phyloP scores from a whole-genome alignment of 2,888 invertebrate species.

The Alviniconcha strummeri region DNA sequence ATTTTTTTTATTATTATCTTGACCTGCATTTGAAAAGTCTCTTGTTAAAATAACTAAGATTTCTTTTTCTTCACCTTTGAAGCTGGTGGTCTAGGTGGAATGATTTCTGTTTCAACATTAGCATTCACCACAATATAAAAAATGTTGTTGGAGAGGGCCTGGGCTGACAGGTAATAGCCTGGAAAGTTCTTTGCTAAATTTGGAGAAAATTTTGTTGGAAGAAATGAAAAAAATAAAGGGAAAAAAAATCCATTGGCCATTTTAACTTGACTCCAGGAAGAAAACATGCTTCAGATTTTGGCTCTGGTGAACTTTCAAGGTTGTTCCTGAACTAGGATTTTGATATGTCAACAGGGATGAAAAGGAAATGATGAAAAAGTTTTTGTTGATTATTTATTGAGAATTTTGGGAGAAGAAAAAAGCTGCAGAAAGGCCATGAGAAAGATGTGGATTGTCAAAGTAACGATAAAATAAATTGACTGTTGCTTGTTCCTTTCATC shows the following conservation, averaged over 20 bases:
- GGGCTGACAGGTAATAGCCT: conserved; percentile 49
- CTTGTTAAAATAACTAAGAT: background rate
- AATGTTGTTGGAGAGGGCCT: conserved; percentile 48
- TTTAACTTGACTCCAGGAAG: background rate
- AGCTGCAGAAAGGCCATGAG: too few species aligned
- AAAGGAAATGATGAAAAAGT: background rate
- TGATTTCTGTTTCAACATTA: conserved; percentile 33
- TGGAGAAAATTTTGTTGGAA: background rate
- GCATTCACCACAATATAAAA: conserved; percentile 36
- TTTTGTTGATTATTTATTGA: background rate
- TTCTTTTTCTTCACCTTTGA: background rate
- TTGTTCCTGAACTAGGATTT: conserved; percentile 30
- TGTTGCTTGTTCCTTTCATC: conserved; percentile 21
- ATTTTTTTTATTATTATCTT: too few species aligned
- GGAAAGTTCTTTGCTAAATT: conserved; percentile 32
- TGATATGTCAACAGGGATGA: conserved; percentile 29
- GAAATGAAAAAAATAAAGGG: background rate
- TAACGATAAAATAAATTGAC: too few species aligned
- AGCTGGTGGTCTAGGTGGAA: conserved; percentile 5
- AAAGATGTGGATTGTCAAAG: too few species aligned
- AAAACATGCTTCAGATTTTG: too few species aligned
- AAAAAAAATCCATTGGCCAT: too few species aligned
- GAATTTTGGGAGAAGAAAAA: too few species aligned
- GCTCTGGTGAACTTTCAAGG: conserved; percentile 32
- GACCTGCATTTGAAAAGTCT: background rate